These are phyloP conservation scores for Chelonus formosanus DNA, from an alignment of 2,888 invertebrate species.

Conservation along the genomic window DNA sequence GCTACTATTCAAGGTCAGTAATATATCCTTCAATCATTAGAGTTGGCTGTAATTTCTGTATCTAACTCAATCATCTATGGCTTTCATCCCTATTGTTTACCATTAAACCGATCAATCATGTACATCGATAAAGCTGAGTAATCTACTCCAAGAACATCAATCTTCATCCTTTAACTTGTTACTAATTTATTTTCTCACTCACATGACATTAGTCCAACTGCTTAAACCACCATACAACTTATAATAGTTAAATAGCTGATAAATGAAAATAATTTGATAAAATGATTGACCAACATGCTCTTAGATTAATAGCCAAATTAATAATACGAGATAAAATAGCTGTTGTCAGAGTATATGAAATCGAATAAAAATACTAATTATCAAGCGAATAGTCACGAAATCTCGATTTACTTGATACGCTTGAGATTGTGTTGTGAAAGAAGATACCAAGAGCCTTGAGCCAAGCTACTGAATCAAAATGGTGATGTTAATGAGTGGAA, in stretches of 20 bases:
- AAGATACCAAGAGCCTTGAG: slow-evolving; percentile 28
- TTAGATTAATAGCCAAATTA: too few relatives aligned
- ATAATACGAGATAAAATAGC: background rate
- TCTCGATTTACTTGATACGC: slow-evolving; percentile 40
- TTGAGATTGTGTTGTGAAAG: slow-evolving; percentile 39
- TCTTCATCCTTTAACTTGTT: background rate
- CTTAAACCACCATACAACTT: slow-evolving; percentile 1
- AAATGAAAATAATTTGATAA: background rate
- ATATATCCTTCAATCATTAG: slow-evolving; percentile 23
- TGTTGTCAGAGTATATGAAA: background rate
- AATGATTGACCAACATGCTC: too few relatives aligned
- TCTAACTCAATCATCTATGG: slow-evolving; percentile 2
- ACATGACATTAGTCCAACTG: background rate
- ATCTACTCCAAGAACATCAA: slow-evolving; percentile 9
- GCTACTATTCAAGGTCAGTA: slow-evolving; percentile 55
- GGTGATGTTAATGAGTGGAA: slow-evolving; percentile 33
- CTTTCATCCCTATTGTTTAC: slow-evolving; percentile 15
- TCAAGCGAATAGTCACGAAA: slow-evolving; percentile 40
- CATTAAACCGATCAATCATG: slow-evolving; percentile 13
- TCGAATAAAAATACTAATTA: slow-evolving; percentile 50
- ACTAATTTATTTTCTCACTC: slow-evolving; percentile 10
- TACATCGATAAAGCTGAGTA: slow-evolving; percentile 14
- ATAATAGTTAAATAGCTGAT: slow-evolving; percentile 1
- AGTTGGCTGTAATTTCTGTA: slow-evolving; percentile 9
- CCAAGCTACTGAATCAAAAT: slow-evolving; percentile 37